Evolutionary conservation across 1,140 invertebrate genomes (phyloP).

Genomic region (Drusus annulatus): DNA sequence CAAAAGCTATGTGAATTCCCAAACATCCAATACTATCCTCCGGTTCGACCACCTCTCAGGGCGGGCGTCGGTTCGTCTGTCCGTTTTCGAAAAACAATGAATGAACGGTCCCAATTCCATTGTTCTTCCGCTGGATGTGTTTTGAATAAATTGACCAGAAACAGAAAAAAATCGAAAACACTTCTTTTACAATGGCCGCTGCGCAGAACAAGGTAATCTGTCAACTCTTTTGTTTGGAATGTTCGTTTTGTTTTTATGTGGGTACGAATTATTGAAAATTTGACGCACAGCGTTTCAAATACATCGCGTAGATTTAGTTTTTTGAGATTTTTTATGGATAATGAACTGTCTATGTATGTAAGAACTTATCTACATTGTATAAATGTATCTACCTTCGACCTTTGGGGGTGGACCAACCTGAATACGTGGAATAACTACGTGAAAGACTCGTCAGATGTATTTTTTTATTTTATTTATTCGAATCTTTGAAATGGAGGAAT

Average conservation of each 20-base stretch:
- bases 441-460: too few relatives aligned
- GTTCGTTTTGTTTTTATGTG: background rate
- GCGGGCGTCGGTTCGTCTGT: constrained; percentile 54
- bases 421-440: too few relatives aligned
- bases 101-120: constrained; percentile 45
- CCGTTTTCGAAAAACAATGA: constrained; percentile 55
- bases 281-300: background rate
- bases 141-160: constrained; percentile 36
- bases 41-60: constrained; percentile 9
- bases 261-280: background rate
- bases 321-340: background rate
- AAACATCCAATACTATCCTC: too few relatives aligned
- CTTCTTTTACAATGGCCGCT: constrained; percentile 15
- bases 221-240: constrained; percentile 40
- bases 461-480: too few relatives aligned
- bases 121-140: constrained; percentile 22
- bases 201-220: constrained; percentile 45
- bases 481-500: too few relatives aligned
- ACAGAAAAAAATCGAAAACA: constrained; percentile 15
- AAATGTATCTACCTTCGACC: background rate
- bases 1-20: too few relatives aligned
- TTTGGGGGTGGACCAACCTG: background rate
- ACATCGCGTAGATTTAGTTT: background rate
- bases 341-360: background rate
- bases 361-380: background rate